A percentile compares a stretch with the other conserved stretches of the same genome.
phyloP scores from a whole-genome alignment of 2,888 invertebrate species.

The Drosophila picticornis region DNA sequence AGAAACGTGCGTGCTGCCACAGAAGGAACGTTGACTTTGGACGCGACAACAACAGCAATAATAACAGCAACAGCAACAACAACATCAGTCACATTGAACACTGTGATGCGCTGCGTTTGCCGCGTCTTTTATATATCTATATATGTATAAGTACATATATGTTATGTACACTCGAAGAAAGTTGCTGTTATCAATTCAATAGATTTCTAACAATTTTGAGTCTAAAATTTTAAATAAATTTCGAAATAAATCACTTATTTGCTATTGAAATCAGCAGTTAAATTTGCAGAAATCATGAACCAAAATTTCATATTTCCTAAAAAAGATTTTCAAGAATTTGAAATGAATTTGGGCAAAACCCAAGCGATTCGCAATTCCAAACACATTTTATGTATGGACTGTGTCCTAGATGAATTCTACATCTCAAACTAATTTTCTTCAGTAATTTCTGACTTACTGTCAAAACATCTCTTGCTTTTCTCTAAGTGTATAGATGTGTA shows the following conservation, averaged over 20 bases:
- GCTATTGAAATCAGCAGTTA: background rate
- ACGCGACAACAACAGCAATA: constrained; percentile 36
- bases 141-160: constrained; percentile 9
- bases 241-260: background rate
- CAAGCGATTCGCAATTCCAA: background rate
- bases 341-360: background rate
- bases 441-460: background rate
- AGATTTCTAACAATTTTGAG: background rate
- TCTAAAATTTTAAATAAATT: too few relatives aligned
- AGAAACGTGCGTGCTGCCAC: constrained; percentile 84
- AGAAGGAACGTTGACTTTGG: constrained; percentile 84
- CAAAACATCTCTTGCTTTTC: background rate
- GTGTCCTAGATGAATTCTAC: background rate
- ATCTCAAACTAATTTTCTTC: background rate
- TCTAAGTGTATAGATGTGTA: constrained; percentile 1
- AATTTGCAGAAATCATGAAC: background rate
- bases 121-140: constrained; percentile 19
- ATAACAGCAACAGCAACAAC: constrained; percentile 8
- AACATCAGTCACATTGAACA: constrained; percentile 11
- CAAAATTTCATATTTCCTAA: background rate
- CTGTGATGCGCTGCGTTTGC: constrained; percentile 25
- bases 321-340: background rate
- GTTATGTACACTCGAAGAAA: constrained; percentile 1
- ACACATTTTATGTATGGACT: background rate
- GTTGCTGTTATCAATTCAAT: too few relatives aligned